Conservation (phyloP, 2,797 vertebrate species). For the Bradypodion ventrale region DNA sequence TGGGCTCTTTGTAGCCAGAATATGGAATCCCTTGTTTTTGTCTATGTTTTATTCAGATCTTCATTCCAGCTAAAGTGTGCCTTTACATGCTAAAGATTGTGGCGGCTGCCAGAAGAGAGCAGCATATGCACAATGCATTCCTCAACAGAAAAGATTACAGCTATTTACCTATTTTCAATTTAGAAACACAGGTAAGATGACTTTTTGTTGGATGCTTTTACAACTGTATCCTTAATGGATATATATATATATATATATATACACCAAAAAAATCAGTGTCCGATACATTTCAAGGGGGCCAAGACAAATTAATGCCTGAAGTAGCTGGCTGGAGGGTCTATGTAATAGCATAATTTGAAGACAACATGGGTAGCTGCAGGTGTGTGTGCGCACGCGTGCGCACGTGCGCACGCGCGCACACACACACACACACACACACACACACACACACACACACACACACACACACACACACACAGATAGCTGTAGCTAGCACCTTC, state of each 20-base stretch:
- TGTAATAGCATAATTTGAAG: background rate
- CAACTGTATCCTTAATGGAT: background rate
- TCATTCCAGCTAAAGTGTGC: slow-evolving; percentile 57
- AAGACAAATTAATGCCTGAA: background rate
- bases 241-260: background rate
- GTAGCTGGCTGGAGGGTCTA: no score
- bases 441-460: no score
- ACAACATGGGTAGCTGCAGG: background rate
- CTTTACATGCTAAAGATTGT: slow-evolving; percentile 72
- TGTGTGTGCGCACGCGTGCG: no score
- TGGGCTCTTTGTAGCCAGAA: background rate
- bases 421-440: no score
- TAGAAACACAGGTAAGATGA: slow-evolving; percentile 12
- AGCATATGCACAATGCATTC: slow-evolving; percentile 71
- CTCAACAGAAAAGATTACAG: slow-evolving; percentile 51
- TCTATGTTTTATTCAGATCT: slow-evolving; percentile 27
- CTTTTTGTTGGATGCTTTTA: background rate
- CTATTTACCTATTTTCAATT: slow-evolving; percentile 53
- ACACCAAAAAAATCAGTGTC: background rate
- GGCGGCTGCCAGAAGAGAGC: slow-evolving; percentile 75
- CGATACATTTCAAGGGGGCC: background rate
- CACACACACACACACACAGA: no score
- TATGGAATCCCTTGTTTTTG: slow-evolving; percentile 47
- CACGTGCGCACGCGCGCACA: no score
- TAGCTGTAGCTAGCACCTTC: background rate